Percentiles rank a stretch among this genome's conserved stretches.
phyloP scores from a whole-genome alignment of 2,797 vertebrate genomes.

The Chloroceryle inda region DNA sequence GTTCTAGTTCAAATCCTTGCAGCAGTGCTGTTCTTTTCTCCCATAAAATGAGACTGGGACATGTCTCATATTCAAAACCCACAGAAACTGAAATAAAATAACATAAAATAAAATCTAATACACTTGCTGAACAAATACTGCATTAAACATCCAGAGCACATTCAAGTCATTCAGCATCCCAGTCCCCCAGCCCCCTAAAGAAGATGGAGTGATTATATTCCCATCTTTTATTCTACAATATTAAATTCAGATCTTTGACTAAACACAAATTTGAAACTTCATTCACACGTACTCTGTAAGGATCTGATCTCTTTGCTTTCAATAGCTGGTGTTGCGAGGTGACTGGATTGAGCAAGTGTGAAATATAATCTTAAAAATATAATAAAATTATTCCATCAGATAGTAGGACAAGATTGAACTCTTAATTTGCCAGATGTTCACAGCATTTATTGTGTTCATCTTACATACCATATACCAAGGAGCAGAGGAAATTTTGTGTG shows the following conservation, averaged over 20 bases:
- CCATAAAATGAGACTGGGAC: constrained; percentile 95
- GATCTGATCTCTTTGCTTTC: constrained; percentile 42
- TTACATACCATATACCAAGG: neutral
- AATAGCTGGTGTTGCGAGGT: constrained; percentile 31
- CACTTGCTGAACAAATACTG: constrained; percentile 16
- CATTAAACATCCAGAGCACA: neutral
- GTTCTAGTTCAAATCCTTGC: constrained; percentile 96
- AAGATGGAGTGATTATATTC: constrained; percentile 22
- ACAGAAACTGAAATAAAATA: constrained; percentile 88
- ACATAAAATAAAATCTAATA: neutral
- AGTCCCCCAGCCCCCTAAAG: neutral
- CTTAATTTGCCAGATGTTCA: constrained; percentile 16
- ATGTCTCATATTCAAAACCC: constrained; percentile 98
- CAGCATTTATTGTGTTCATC: neutral
- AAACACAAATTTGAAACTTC: constrained; percentile 64
- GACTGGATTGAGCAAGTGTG: constrained; percentile 23
- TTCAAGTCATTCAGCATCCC: neutral
- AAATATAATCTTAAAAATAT: neutral
- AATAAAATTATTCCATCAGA: neutral
- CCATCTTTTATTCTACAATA: constrained; percentile 38
- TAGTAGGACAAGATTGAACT: neutral
- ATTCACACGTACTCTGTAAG: constrained; percentile 42
- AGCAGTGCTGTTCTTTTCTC: constrained; percentile 95
- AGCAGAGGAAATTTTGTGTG: neutral
- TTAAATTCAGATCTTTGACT: constrained; percentile 64